These are phyloP conservation scores for Napeogenes sylphis DNA, from an alignment of 2,888 invertebrate genomes.

Conservation along the genomic window DNA sequence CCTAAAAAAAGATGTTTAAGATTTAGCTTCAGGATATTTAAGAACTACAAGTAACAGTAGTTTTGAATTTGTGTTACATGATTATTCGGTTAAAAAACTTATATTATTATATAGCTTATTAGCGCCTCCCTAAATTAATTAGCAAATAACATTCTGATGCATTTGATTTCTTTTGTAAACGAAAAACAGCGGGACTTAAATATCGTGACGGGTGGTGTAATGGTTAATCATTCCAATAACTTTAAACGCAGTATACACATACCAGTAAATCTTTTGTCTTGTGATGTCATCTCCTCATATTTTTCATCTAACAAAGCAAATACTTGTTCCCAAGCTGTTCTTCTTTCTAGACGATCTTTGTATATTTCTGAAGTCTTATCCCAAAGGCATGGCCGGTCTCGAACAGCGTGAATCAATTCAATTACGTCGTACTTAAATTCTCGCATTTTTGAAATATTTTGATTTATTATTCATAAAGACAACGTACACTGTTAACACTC, in stretches of 20 bases:
- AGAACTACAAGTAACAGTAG: not conserved
- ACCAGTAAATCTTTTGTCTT: conserved; percentile 57
- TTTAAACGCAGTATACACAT: conserved; percentile 27
- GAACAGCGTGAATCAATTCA: conserved; percentile 49
- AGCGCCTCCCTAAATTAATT: not conserved
- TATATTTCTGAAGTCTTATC: conserved; percentile 61
- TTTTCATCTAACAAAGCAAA: conserved; percentile 51
- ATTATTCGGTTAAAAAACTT: no score
- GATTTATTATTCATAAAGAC: conserved; percentile 11
- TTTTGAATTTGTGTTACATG: no score
- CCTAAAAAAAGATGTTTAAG: conserved; percentile 43
- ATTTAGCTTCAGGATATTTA: not conserved
- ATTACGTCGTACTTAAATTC: conserved; percentile 62
- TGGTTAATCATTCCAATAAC: not conserved
- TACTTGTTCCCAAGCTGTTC: conserved; percentile 64
- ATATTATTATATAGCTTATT: not conserved
- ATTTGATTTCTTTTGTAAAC: not conserved
- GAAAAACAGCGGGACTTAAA: not conserved
- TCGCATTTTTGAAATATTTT: conserved; percentile 41
- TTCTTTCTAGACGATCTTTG: conserved; percentile 61
- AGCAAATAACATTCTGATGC: not conserved
- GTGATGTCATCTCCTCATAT: conserved; percentile 55
- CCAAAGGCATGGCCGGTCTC: conserved; percentile 62
- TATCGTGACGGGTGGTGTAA: conserved; percentile 4
- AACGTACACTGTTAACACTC: conserved; percentile 44